A percentile compares a stretch with the other conserved stretches of the same genome.
phyloP scores from a whole-genome alignment of 2,113 vertebrate genomes.

The Shinisaurus crocodilurus region DNA sequence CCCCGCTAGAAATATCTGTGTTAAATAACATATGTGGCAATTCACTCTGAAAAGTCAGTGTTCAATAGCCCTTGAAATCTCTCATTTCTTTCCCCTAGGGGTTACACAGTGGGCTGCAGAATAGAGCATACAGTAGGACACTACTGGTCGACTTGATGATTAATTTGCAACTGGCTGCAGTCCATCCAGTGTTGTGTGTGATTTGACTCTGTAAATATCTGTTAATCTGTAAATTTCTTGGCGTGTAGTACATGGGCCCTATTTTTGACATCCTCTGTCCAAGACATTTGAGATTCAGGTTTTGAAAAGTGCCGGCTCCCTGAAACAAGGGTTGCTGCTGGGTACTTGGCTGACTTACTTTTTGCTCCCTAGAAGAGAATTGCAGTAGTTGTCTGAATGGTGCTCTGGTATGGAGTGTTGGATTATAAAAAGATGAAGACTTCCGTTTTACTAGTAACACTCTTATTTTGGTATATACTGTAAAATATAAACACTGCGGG shows the following conservation, averaged over 20 bases:
- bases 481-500: background rate
- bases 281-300: background rate
- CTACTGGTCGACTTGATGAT: conserved; percentile 41
- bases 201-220: conserved; percentile 22
- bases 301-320: background rate
- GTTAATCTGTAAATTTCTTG: conserved; percentile 7
- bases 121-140: conserved; percentile 34
- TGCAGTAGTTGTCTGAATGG: background rate
- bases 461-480: background rate
- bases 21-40: conserved; percentile 52
- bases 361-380: background rate
- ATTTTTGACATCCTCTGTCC: background rate
- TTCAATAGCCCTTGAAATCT: conserved; percentile 43
- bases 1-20: conserved; percentile 40
- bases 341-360: background rate
- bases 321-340: background rate
- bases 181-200: conserved; percentile 7
- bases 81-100: conserved; percentile 36
- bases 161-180: conserved; percentile 18
- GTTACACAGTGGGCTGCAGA: conserved; percentile 21
- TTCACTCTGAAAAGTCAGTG: conserved; percentile 48
- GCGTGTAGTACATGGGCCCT: background rate
- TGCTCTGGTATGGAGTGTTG: background rate
- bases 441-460: background rate
- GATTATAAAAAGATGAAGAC: background rate